These are phyloP conservation scores for Eupristina koningsbergeri DNA, from an alignment of 1,140 invertebrate genomes.

Conservation along the genomic window DNA sequence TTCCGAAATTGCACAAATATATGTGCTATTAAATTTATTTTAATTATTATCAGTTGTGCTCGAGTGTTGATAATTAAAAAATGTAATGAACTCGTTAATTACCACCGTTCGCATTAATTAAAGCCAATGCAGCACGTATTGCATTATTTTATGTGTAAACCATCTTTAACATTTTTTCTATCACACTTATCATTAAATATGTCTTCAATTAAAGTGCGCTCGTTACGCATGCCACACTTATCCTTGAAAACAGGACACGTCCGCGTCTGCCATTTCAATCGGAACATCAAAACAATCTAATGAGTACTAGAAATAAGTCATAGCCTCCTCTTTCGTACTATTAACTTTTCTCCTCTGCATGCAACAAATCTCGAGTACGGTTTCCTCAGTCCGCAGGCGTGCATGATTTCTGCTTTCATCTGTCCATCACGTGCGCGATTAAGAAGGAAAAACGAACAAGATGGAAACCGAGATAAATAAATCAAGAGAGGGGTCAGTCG, in stretches of 20 bases:
- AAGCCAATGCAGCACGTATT: not conserved
- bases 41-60: not conserved
- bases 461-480: not conserved
- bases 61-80: not conserved
- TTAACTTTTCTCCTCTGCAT: not conserved
- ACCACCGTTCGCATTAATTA: not conserved
- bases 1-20: not conserved
- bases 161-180: not conserved
- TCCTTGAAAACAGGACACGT: not conserved
- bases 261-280: constrained; percentile 30
- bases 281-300: constrained; percentile 37
- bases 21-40: not conserved
- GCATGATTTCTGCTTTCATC: constrained; percentile 49
- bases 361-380: not conserved
- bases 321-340: not conserved
- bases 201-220: constrained; percentile 25
- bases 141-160: not conserved
- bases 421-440: constrained; percentile 39
- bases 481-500: not conserved
- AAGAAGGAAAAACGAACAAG: constrained; percentile 15
- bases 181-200: constrained; percentile 20
- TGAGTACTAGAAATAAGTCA: not conserved
- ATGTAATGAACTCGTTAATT: not conserved
- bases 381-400: not conserved
- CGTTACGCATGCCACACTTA: not conserved